Conservation (phyloP, 1,140 invertebrate species). For the Microplitis mediator region DNA sequence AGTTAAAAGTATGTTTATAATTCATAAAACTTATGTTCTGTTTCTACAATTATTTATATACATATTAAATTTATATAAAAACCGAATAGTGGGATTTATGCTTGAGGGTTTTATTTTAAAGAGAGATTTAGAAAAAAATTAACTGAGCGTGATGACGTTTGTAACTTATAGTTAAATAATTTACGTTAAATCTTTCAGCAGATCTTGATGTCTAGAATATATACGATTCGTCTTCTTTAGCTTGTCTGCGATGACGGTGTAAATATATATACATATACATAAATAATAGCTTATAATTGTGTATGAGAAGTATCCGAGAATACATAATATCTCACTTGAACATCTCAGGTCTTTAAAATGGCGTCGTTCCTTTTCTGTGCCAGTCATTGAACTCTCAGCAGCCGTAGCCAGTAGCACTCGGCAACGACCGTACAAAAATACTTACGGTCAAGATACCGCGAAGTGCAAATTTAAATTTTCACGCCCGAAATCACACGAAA, state of each 20-base stretch:
- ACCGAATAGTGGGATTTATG: neutral
- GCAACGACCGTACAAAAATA: constrained; percentile 39
- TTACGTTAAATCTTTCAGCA: too few relatives aligned
- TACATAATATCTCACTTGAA: constrained; percentile 33
- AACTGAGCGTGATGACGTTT: too few relatives aligned
- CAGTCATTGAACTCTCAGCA: constrained; percentile 53
- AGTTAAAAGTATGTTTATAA: too few relatives aligned
- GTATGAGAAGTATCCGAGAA: constrained; percentile 4
- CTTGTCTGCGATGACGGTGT: too few relatives aligned
- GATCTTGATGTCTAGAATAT: too few relatives aligned
- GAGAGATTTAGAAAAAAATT: neutral
- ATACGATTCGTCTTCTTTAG: too few relatives aligned
- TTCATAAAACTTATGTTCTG: too few relatives aligned
- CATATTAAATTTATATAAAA: too few relatives aligned
- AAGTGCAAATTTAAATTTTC: constrained; percentile 7
- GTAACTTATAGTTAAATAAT: too few relatives aligned
- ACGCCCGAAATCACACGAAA: neutral
- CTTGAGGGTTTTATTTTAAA: neutral
- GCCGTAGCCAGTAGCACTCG: neutral
- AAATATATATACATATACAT: too few relatives aligned
- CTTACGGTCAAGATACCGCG: constrained; percentile 10
- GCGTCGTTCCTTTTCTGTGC: constrained; percentile 51
- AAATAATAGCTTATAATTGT: neutral
- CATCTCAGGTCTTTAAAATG: constrained; percentile 45
- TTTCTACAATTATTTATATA: too few relatives aligned